Evolutionary conservation across 2,797 vertebrate species (phyloP).

Genomic region (Sebastes flavidus): DNA sequence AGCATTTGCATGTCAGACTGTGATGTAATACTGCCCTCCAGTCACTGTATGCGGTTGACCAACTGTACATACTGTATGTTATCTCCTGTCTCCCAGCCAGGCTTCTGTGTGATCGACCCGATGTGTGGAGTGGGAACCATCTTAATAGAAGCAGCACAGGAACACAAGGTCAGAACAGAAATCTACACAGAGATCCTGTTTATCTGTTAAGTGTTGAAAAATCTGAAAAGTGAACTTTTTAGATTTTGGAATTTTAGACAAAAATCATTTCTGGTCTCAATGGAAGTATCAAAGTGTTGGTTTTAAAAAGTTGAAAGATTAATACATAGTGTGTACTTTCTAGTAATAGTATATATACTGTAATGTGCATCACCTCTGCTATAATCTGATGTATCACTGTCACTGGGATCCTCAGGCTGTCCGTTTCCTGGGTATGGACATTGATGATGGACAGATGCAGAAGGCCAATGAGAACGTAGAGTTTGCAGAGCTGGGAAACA

Average conservation of each 20-base stretch:
- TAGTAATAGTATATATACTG: neutral
- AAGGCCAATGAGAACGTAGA: conserved; percentile 85
- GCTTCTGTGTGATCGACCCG: conserved; percentile 89
- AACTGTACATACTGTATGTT: neutral
- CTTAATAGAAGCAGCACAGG: conserved; percentile 91
- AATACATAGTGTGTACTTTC: neutral
- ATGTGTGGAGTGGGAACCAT: conserved; percentile 97
- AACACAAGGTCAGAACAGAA: conserved; percentile 84
- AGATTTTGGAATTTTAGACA: neutral
- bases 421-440: conserved; percentile 87
- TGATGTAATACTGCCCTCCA: neutral
- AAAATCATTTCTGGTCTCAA: neutral
- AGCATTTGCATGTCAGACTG: neutral
- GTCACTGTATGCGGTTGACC: neutral
- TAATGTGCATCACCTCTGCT: neutral
- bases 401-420: conserved; percentile 71
- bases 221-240: neutral
- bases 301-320: neutral
- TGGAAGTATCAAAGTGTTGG: neutral
- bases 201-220: neutral
- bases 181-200: neutral
- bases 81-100: conserved; percentile 74
- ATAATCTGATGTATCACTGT: neutral
- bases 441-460: conserved; percentile 85
- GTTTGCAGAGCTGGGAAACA: conserved; percentile 79